Evolutionary conservation across 2,888 invertebrate species (phyloP).

Genomic region (Apomyelois bistriatella): DNA sequence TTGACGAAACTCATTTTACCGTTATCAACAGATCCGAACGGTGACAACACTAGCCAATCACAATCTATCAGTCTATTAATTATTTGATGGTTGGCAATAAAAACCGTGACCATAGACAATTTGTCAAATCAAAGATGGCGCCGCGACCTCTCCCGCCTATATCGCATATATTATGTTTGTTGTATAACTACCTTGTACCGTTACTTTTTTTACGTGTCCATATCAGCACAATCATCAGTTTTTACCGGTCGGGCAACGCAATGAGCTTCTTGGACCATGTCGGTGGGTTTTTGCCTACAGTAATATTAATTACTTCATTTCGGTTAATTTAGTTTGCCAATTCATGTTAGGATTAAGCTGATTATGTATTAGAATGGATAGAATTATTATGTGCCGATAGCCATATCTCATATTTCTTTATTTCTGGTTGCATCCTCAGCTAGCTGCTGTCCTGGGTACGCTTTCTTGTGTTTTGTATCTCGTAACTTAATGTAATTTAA

Average conservation of each 20-base stretch:
- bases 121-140: neutral
- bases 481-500: no score
- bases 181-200: conserved; percentile 18
- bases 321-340: conserved; percentile 40
- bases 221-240: conserved; percentile 30
- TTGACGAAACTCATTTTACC: no score
- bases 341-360: neutral
- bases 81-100: neutral
- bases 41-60: no score
- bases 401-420: no score
- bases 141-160: conserved; percentile 7
- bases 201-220: conserved; percentile 23
- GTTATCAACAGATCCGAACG: no score
- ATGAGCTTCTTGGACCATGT: conserved; percentile 23
- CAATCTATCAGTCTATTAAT: no score
- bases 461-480: no score
- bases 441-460: no score
- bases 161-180: conserved; percentile 6
- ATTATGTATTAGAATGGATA: neutral
- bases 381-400: no score
- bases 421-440: no score
- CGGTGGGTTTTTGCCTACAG: conserved; percentile 28
- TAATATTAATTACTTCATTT: conserved; percentile 57
- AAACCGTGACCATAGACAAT: neutral
- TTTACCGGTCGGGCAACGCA: conserved; percentile 26